phyloP scores from a whole-genome alignment of 2,797 vertebrate species.

The Acestrorhynchus altus region DNA sequence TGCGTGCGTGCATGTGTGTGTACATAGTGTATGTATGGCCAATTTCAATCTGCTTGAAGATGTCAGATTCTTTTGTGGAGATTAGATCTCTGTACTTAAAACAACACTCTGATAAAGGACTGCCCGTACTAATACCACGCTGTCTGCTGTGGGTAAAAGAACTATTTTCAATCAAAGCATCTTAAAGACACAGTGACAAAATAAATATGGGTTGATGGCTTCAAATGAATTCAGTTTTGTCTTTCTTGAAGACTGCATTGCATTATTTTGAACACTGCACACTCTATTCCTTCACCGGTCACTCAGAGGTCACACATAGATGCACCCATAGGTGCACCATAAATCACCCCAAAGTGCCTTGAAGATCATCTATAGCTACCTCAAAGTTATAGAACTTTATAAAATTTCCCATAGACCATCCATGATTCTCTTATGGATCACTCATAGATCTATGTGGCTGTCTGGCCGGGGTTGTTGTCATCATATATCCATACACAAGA shows the following conservation, averaged over 20 bases:
- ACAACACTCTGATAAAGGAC: neutral
- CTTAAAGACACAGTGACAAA: neutral
- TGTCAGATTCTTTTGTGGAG: slow-evolving; percentile 14
- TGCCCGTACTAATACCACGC: neutral
- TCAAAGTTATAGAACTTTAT: too few species aligned
- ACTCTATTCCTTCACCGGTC: neutral
- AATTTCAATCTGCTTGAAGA: slow-evolving; percentile 3
- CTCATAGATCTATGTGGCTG: too few species aligned
- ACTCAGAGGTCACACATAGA: neutral
- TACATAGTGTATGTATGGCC: slow-evolving; percentile 11
- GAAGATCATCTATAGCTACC: too few species aligned
- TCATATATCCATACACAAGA: neutral
- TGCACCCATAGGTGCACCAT: neutral
- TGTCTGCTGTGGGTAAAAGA: neutral
- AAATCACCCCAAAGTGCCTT: too few species aligned
- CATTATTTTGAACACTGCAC: neutral
- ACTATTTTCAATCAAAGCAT: neutral
- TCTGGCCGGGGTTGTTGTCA: too few species aligned
- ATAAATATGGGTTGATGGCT: slow-evolving; percentile 16
- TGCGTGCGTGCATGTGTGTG: slow-evolving; percentile 24
- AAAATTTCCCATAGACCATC: too few species aligned
- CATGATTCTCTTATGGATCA: too few species aligned
- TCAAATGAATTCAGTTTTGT: neutral
- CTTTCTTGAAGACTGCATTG: neutral
- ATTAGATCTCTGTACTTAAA: neutral